These are phyloP conservation scores for Platichthys stellatus DNA, from an alignment of 2,113 vertebrate genomes.

Conservation along the genomic window DNA sequence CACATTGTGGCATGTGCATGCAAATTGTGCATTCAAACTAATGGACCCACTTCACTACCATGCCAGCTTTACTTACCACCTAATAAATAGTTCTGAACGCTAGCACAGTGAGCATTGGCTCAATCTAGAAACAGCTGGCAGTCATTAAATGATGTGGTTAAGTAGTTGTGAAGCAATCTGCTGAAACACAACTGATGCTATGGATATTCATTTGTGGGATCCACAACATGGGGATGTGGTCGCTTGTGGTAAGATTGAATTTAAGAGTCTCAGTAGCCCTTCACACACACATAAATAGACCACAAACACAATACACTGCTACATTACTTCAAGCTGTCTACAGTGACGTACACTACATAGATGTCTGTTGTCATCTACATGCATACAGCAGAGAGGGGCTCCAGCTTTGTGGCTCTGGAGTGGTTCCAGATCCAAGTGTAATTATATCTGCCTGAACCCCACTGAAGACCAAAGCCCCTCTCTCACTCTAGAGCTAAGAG, in stretches of 20 bases:
- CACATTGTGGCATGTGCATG: too few species aligned
- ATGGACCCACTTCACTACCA: background rate
- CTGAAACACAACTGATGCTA: background rate
- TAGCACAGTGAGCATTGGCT: conserved; percentile 36
- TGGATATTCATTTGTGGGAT: background rate
- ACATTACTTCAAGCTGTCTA: conserved; percentile 25
- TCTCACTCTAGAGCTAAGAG: conserved; percentile 14
- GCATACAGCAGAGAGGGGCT: conserved; percentile 41
- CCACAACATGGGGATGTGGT: conserved; percentile 20
- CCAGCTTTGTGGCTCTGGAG: background rate
- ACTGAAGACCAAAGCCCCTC: conserved; percentile 26
- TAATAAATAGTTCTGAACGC: conserved; percentile 33
- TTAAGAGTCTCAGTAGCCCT: background rate
- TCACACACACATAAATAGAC: background rate
- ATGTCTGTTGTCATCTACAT: conserved; percentile 38
- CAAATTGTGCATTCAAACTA: background rate
- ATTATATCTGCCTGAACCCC: background rate
- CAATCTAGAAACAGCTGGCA: too few species aligned
- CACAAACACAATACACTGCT: background rate
- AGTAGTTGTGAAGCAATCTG: background rate
- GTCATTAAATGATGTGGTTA: background rate
- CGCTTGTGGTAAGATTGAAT: conserved; percentile 51
- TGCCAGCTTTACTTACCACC: conserved; percentile 9
- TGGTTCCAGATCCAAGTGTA: background rate
- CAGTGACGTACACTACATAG: background rate